Base-by-base conservation (phyloP, 1,140 invertebrate genomes). In the Drosophila nikananu region DNA sequence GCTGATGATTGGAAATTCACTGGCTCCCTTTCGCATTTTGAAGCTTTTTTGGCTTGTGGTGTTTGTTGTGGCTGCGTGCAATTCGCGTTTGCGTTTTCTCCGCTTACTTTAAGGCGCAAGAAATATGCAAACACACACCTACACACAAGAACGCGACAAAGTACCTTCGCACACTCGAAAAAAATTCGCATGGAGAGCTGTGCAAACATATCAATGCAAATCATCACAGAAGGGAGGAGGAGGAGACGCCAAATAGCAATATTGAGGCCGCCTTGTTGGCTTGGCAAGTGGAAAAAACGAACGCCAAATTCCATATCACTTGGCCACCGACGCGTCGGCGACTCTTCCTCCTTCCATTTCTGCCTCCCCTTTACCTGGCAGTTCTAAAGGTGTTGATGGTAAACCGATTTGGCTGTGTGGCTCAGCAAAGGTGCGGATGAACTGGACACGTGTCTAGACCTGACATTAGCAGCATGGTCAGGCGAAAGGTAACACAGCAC, bases 161-260 rank as follows among this genome's bases (percentile, higher is more conserved):
- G 21, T 51, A 59, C 51, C n/a, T 35, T 15, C 19, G 9, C 27
- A 62, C 25, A 23, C 19, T 58, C 23, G 12, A 23, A 30, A 21
- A 55, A 58, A 44, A 67, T 46, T 39, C 42, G 41, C 63, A 77
- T 58, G 42, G 35, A 55, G 63, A 44, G 6, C 54, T 77, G 54
- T 66, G 68, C 80, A 84, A 84, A 84, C 82, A 81, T 86, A 84
- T 84, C 82, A 84, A 81, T 84, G 74, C 48, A 52, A 76, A 77
- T 58, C 46, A 39, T 52, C 54, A 19, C 21, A 12, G 21, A 2
- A 57, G 37, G 15, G 37, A n/a, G 19, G 23, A 44, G 13, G 13
- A 57, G 19, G 32, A 65, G 32, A 65, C 55, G 19, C 41, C 42
- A 35, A 51, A 25, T 35, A 42, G 4, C 30, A 27, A 65, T 59